A percentile compares a stretch with the other conserved stretches of the same genome.
These are phyloP conservation scores for Thumatha senex DNA, from an alignment of 2,888 invertebrate species.

Conservation along the genomic window DNA sequence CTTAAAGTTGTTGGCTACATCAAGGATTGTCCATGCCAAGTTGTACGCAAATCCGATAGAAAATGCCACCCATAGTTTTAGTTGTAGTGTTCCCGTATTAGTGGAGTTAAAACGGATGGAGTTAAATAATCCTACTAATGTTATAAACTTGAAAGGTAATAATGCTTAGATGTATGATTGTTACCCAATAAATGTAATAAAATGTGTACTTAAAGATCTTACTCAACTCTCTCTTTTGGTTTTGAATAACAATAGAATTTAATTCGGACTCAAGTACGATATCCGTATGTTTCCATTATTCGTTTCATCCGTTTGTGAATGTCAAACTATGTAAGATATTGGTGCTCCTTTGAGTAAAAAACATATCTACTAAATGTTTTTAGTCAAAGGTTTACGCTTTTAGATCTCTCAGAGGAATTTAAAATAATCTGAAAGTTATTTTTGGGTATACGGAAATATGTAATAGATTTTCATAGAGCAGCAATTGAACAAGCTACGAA, in stretches of 20 bases:
- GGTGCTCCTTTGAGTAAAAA: conserved; percentile 28
- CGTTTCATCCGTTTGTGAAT: conserved; percentile 33
- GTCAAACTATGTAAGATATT: conserved; percentile 35
- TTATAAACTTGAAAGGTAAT: no score
- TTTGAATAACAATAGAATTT: conserved; percentile 48
- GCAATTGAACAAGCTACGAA: background rate
- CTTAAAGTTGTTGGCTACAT: no score
- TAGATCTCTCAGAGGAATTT: conserved; percentile 11
- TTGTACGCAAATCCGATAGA: no score
- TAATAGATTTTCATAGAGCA: background rate
- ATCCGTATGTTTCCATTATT: conserved; percentile 46
- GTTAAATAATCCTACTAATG: no score
- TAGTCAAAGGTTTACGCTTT: conserved; percentile 14
- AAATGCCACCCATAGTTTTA: no score
- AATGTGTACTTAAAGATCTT: conserved; percentile 63
- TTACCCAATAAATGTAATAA: no score
- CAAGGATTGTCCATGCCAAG: no score
- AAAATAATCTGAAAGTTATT: conserved; percentile 1
- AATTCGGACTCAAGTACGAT: conserved; percentile 44
- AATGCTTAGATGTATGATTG: no score
- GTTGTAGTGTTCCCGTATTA: no score
- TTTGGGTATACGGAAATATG: background rate
- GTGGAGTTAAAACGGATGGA: no score
- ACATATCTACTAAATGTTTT: no score
- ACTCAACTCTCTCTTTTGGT: conserved; percentile 45